Conservation (phyloP, 2,797 vertebrate species). For the Gobionotothen gibberifrons region DNA sequence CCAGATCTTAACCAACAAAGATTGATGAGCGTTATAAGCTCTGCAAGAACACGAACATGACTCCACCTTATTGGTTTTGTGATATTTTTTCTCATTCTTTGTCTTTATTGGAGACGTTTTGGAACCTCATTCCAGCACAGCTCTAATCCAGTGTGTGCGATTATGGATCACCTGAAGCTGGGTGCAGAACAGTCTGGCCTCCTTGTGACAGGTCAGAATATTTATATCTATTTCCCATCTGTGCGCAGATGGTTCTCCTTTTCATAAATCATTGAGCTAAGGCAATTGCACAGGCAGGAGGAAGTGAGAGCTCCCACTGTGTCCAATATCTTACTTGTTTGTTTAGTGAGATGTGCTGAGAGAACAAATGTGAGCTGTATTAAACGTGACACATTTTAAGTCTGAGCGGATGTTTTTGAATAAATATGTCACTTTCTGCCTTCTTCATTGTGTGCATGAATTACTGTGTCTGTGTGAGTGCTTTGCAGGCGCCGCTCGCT, state of each 20-base stretch:
- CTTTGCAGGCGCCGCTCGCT: conserved; percentile 21
- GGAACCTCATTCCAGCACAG: conserved; percentile 12
- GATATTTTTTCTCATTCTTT: background rate
- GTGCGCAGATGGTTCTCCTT: conserved; percentile 77
- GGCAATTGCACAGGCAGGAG: conserved; percentile 80
- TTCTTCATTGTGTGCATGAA: conserved; percentile 52
- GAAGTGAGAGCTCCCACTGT: conserved; percentile 68
- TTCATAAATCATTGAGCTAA: conserved; percentile 85
- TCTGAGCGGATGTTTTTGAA: conserved; percentile 63
- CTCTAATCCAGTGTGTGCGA: conserved; percentile 6
- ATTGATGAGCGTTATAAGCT: background rate
- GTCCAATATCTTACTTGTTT: conserved; percentile 69
- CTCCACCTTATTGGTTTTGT: background rate
- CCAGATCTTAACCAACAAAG: background rate
- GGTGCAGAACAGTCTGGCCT: conserved; percentile 45
- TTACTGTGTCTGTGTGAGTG: conserved; percentile 53
- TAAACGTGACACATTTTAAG: conserved; percentile 63
- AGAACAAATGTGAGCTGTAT: conserved; percentile 65
- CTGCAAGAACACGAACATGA: conserved; percentile 1
- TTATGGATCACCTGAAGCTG: conserved; percentile 58
- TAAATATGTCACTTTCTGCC: conserved; percentile 60
- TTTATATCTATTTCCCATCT: conserved; percentile 82
- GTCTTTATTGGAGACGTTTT: conserved; percentile 14
- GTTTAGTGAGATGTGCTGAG: conserved; percentile 67
- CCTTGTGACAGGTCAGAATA: conserved; percentile 75